phyloP scores from a whole-genome alignment of 2,797 vertebrate species.

The Mus caroli region DNA sequence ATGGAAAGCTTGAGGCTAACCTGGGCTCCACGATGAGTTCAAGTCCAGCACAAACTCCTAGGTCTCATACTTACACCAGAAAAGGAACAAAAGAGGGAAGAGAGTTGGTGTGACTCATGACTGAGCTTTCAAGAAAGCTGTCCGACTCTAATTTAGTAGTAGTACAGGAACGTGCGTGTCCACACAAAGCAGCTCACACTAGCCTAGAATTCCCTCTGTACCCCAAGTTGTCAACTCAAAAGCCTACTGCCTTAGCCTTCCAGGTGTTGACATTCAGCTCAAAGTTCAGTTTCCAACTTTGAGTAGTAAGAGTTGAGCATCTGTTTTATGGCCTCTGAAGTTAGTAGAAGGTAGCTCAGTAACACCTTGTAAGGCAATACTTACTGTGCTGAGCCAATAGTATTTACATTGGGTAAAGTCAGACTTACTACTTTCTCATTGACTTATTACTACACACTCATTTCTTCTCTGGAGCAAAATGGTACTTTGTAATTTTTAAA shows the following conservation, averaged over 20 bases:
- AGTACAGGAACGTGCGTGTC: not conserved
- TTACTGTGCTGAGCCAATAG: not conserved
- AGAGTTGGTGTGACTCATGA: not conserved
- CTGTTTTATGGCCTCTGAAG: not conserved
- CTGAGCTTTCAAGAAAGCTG: not conserved
- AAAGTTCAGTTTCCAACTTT: not conserved
- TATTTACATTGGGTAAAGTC: slow-evolving; percentile 35
- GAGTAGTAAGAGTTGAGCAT: slow-evolving; percentile 1
- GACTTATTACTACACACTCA: not conserved
- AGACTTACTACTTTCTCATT: not conserved
- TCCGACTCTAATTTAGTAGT: not conserved
- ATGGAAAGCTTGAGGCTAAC: not conserved
- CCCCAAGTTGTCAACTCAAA: not conserved
- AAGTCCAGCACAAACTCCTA: not conserved
- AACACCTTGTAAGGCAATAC: not conserved
- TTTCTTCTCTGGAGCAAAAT: slow-evolving; percentile 16
- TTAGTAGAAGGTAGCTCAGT: not conserved
- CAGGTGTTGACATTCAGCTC: not conserved
- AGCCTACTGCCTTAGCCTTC: not conserved
- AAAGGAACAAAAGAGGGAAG: not conserved
- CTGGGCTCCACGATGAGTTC: not conserved
- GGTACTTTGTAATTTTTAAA: slow-evolving; percentile 19
- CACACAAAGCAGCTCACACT: not conserved
- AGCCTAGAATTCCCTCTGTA: not conserved
- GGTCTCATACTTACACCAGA: not conserved